Evolutionary conservation across 2,888 invertebrate genomes (phyloP).

Genomic region (Biston stratarius): DNA sequence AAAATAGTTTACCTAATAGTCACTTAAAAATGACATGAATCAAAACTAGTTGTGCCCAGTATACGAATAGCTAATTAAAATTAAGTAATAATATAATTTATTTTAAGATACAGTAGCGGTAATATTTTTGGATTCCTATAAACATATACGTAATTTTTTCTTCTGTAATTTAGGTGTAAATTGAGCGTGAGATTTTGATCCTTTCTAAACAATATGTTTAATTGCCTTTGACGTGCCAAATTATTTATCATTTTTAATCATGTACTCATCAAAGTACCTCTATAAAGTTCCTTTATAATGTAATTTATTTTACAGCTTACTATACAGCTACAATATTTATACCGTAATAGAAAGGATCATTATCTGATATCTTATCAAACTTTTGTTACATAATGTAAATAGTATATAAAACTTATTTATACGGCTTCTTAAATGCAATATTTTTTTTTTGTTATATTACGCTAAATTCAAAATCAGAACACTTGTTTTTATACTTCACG

Average conservation of each 20-base stretch:
- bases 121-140: slow-evolving; percentile 87
- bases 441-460: slow-evolving; percentile 49
- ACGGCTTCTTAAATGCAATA: slow-evolving; percentile 56
- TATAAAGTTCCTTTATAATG: slow-evolving; percentile 67
- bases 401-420: slow-evolving; percentile 67
- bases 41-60: slow-evolving; percentile 87
- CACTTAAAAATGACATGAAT: slow-evolving; percentile 84
- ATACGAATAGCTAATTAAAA: slow-evolving; percentile 84
- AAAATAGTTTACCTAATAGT: slow-evolving; percentile 82
- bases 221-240: slow-evolving; percentile 80
- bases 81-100: slow-evolving; percentile 82
- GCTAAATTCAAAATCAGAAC: slow-evolving; percentile 61
- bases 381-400: slow-evolving; percentile 80
- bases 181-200: slow-evolving; percentile 55
- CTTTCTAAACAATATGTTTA: slow-evolving; percentile 66
- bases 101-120: slow-evolving; percentile 84
- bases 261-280: slow-evolving; percentile 67
- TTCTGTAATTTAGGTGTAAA: slow-evolving; percentile 64
- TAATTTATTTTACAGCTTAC: slow-evolving; percentile 55
- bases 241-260: slow-evolving; percentile 64
- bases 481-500: slow-evolving; percentile 69
- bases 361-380: slow-evolving; percentile 63
- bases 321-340: slow-evolving; percentile 49
- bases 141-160: slow-evolving; percentile 83
- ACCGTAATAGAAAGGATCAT: slow-evolving; percentile 70